These are phyloP conservation scores for Pissodes strobi DNA, from an alignment of 1,140 invertebrate species.

Conservation along the genomic window DNA sequence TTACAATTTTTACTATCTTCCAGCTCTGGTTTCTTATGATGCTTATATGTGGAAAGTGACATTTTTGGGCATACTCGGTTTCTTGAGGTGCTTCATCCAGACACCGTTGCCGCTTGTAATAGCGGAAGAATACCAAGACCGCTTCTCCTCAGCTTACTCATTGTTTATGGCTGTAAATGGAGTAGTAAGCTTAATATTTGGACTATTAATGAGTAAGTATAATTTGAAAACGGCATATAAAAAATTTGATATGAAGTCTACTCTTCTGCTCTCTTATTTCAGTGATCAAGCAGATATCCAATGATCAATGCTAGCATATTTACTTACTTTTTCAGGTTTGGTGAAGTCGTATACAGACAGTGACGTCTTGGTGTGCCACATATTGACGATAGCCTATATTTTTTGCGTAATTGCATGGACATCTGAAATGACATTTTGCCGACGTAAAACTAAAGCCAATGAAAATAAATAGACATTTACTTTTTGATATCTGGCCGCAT, in stretches of 20 bases:
- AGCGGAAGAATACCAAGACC: slow-evolving; percentile 41
- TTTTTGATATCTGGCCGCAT: too few relatives aligned
- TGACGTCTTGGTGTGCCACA: slow-evolving; percentile 48
- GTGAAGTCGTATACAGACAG: slow-evolving; percentile 44
- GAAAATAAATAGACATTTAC: too few relatives aligned
- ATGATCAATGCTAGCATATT: too few relatives aligned
- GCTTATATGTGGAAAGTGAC: slow-evolving; percentile 31
- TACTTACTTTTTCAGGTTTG: slow-evolving; percentile 35
- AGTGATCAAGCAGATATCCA: too few relatives aligned
- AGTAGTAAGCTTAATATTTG: slow-evolving; percentile 35
- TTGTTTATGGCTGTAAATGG: slow-evolving; percentile 46
- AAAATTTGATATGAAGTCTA: too few relatives aligned
- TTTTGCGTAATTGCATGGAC: slow-evolving; percentile 43
- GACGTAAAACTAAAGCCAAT: too few relatives aligned
- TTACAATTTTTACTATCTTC: too few relatives aligned
- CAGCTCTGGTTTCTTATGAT: slow-evolving; percentile 18
- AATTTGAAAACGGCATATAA: too few relatives aligned
- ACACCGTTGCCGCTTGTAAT: slow-evolving; percentile 44
- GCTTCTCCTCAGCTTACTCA: slow-evolving; percentile 45
- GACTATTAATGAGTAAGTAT: slow-evolving; percentile 44
- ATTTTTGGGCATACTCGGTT: slow-evolving; percentile 35
- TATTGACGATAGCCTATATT: slow-evolving; percentile 42
- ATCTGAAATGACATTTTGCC: slow-evolving; percentile 45
- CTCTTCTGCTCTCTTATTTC: too few relatives aligned
- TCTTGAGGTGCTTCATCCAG: slow-evolving; percentile 44